Evolutionary conservation across 2,113 vertebrate species (phyloP).

Genomic region (Pitta sordida): DNA sequence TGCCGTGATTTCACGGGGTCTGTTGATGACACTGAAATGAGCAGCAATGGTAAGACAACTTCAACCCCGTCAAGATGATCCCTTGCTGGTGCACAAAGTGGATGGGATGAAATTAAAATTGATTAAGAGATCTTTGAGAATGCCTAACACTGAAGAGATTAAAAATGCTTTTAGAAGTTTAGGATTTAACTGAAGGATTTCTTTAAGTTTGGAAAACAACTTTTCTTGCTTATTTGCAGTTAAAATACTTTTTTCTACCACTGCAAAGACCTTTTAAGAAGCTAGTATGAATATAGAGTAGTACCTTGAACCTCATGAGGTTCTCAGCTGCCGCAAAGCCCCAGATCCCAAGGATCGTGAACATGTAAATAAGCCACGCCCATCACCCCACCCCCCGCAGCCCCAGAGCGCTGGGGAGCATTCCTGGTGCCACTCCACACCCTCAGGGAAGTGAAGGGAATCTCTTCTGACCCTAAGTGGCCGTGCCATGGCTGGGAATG

Average conservation of each 20-base stretch:
- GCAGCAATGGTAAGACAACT: background rate
- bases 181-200: background rate
- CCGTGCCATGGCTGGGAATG: too few relatives aligned
- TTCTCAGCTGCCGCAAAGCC: too few relatives aligned
- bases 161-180: background rate
- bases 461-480: too few relatives aligned
- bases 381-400: too few relatives aligned
- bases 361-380: too few relatives aligned
- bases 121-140: background rate
- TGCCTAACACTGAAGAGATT: background rate
- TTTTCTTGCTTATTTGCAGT: background rate
- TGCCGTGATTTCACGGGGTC: background rate
- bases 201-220: background rate
- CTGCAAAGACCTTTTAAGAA: background rate
- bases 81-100: background rate
- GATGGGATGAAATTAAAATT: background rate
- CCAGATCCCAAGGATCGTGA: too few relatives aligned
- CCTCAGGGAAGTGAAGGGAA: too few relatives aligned
- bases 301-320: too few relatives aligned
- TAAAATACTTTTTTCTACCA: background rate
- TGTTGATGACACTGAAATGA: background rate
- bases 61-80: background rate
- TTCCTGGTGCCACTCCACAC: too few relatives aligned
- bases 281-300: background rate
- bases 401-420: too few relatives aligned